Conservation (phyloP, 2,888 invertebrate species). For the Diogma glabrata region DNA sequence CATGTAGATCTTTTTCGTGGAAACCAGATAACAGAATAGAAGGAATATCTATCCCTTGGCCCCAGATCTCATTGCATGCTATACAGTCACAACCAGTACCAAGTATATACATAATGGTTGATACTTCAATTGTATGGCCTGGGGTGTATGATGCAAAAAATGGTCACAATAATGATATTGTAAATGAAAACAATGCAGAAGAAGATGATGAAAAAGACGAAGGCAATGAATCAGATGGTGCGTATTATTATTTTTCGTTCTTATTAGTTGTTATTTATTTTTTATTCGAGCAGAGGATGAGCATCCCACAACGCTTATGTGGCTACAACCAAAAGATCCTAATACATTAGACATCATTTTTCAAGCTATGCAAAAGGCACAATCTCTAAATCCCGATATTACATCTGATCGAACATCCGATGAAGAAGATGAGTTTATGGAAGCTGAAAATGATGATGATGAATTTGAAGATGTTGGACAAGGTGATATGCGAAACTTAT, state of each 20-base stretch:
- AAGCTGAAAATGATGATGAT: constrained; percentile 21
- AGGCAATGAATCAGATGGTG: not conserved
- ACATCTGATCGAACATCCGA: constrained; percentile 39
- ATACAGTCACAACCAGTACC: constrained; percentile 22
- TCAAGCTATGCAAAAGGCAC: constrained; percentile 62
- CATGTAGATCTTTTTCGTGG: constrained; percentile 30
- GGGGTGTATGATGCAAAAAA: constrained; percentile 29
- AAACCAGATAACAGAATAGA: constrained; percentile 28
- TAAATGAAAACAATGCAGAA: not conserved
- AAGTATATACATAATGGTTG: constrained; percentile 24
- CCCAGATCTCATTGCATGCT: constrained; percentile 33
- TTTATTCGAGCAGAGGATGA: no score
- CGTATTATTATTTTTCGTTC: no score
- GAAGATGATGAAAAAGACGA: constrained; percentile 9
- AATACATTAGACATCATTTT: not conserved
- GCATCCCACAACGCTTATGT: constrained; percentile 1
- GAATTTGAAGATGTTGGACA: constrained; percentile 21
- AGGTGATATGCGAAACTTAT: constrained; percentile 30
- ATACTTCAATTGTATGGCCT: constrained; percentile 31
- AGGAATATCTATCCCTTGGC: constrained; percentile 33
- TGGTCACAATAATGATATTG: constrained; percentile 2
- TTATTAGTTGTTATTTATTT: not conserved
- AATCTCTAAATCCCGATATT: constrained; percentile 69
- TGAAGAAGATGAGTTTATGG: constrained; percentile 27
- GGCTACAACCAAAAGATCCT: constrained; percentile 6